Evolutionary conservation across 1,140 invertebrate species (phyloP).

Genomic region (Sipha flava): DNA sequence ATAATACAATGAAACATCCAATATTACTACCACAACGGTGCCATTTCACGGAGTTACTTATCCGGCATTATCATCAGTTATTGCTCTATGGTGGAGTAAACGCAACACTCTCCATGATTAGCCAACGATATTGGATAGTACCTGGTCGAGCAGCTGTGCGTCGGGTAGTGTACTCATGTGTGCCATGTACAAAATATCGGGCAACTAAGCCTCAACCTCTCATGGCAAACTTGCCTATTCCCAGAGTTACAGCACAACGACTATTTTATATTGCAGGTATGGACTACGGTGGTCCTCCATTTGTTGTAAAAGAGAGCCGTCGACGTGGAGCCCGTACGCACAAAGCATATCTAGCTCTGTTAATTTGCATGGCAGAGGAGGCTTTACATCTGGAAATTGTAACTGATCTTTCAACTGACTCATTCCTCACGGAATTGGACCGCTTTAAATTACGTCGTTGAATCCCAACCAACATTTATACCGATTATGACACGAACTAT

Average conservation of each 20-base stretch:
- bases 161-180: constrained; percentile 37
- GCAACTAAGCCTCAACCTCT: constrained; percentile 33
- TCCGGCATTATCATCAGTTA: constrained; percentile 39
- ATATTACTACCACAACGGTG: constrained; percentile 33
- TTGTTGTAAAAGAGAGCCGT: constrained; percentile 40
- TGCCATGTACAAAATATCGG: constrained; percentile 36
- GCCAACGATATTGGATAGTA: background rate
- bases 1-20: constrained; percentile 26
- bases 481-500: constrained; percentile 44
- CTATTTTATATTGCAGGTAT: constrained; percentile 42
- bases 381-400: constrained; percentile 46
- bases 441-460: constrained; percentile 44
- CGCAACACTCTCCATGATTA: background rate
- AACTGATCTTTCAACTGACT: constrained; percentile 41
- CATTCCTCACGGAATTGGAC: constrained; percentile 43
- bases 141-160: background rate
- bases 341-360: constrained; percentile 45
- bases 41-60: constrained; percentile 41
- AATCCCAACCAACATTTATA: constrained; percentile 39
- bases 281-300: constrained; percentile 45
- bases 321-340: constrained; percentile 22
- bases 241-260: constrained; percentile 37
- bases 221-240: constrained; percentile 42
- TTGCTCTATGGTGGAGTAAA: constrained; percentile 37
- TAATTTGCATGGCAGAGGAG: constrained; percentile 44